These are phyloP conservation scores for Kryphioiulus occultus DNA, from an alignment of 2,888 invertebrate genomes.

Conservation along the genomic window DNA sequence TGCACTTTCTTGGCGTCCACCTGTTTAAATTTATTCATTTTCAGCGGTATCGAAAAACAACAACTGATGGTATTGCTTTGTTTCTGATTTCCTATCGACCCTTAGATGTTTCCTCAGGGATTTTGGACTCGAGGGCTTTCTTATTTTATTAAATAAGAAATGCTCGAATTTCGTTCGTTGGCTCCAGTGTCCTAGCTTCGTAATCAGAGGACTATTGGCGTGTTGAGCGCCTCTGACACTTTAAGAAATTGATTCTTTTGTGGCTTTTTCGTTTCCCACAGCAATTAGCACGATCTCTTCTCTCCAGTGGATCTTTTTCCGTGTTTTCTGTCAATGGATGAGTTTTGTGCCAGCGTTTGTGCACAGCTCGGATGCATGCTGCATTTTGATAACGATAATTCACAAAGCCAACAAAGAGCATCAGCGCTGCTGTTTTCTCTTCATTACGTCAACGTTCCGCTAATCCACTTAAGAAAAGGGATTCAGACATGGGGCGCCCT, in stretches of 20 bases:
- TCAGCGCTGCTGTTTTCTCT: conserved; percentile 23
- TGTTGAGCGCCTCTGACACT: background rate
- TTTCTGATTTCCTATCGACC: background rate
- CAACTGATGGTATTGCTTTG: background rate
- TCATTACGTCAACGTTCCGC: background rate
- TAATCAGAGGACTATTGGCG: background rate
- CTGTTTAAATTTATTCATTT: background rate
- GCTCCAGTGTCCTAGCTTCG: background rate
- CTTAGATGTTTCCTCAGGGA: background rate
- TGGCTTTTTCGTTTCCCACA: conserved; percentile 8
- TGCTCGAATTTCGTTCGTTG: background rate
- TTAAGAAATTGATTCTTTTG: conserved; percentile 23
- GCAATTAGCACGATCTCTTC: background rate
- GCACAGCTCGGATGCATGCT: background rate
- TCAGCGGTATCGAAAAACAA: background rate
- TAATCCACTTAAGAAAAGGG: conserved; percentile 7
- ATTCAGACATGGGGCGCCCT: conserved; percentile 4
- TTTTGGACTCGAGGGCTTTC: background rate
- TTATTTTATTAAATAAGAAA: background rate
- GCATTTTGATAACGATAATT: conserved; percentile 23
- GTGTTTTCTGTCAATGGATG: background rate
- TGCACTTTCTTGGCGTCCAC: too few species aligned
- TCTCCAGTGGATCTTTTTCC: background rate
- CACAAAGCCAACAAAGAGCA: conserved; percentile 17
- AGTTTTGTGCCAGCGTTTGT: background rate